phyloP scores from a whole-genome alignment of 1,140 invertebrate species.

The Colletes latitarsis region DNA sequence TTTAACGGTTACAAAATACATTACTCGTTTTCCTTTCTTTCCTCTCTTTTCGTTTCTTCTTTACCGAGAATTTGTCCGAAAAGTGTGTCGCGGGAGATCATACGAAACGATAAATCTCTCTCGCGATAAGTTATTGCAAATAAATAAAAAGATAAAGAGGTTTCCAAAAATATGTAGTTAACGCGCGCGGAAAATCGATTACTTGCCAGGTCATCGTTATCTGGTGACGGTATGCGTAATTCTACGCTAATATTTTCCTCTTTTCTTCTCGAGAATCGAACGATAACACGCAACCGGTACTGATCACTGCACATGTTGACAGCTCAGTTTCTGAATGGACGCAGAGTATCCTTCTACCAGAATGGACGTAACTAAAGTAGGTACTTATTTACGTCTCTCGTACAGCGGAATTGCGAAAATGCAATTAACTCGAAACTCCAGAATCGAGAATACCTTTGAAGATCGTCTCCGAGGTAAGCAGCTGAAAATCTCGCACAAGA shows the following conservation, averaged over 20 bases:
- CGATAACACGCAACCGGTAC: not conserved
- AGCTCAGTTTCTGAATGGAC: not conserved
- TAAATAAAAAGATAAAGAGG: not conserved
- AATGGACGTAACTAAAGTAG: not conserved
- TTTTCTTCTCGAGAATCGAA: not conserved
- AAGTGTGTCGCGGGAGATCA: not conserved
- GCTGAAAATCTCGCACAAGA: too few relatives aligned
- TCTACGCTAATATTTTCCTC: constrained; percentile 15
- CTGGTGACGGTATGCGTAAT: too few relatives aligned
- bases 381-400: too few relatives aligned
- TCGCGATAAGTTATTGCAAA: not conserved
- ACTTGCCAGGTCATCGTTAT: not conserved
- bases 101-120: not conserved
- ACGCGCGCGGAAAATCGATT: too few relatives aligned
- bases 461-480: not conserved
- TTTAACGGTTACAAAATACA: not conserved
- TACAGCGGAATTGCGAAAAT: too few relatives aligned
- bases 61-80: not conserved
- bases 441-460: too few relatives aligned
- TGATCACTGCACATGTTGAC: not conserved
- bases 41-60: not conserved
- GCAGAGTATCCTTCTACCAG: not conserved
- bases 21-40: not conserved
- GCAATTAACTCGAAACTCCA: too few relatives aligned
- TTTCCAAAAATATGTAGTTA: too few relatives aligned